phyloP scores from a whole-genome alignment of 2,888 invertebrate genomes.

The Polietes domitor region DNA sequence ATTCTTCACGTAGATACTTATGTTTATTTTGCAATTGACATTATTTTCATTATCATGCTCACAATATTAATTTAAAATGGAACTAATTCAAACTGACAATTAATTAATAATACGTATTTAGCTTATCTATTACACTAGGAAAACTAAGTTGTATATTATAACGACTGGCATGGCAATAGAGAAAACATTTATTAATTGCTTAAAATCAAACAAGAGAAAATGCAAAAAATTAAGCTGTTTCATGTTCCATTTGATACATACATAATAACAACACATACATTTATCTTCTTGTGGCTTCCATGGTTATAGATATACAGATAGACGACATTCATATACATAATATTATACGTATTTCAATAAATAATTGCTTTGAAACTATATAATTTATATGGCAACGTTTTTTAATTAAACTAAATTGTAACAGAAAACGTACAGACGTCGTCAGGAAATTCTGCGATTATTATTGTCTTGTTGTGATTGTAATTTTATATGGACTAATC shows the following conservation, averaged over 20 bases:
- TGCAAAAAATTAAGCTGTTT: conserved; percentile 35
- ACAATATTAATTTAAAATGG: conserved; percentile 4
- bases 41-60: conserved; percentile 18
- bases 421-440: neutral
- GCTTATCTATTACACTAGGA: neutral
- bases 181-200: conserved; percentile 11
- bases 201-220: conserved; percentile 12
- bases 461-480: conserved; percentile 20
- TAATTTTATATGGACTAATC: neutral
- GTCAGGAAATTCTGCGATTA: neutral
- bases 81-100: conserved; percentile 6
- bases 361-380: neutral
- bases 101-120: conserved; percentile 5
- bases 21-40: conserved; percentile 31
- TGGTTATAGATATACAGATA: too few species aligned
- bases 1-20: too few species aligned
- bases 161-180: conserved; percentile 6
- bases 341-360: too few species aligned
- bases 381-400: neutral
- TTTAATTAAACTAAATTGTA: too few species aligned
- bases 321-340: too few species aligned
- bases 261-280: neutral
- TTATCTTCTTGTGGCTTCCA: conserved; percentile 1
- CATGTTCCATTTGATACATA: neutral
- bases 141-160: neutral